Conservation (phyloP, 1,140 invertebrate species). For the Camponotus vicinus region DNA sequence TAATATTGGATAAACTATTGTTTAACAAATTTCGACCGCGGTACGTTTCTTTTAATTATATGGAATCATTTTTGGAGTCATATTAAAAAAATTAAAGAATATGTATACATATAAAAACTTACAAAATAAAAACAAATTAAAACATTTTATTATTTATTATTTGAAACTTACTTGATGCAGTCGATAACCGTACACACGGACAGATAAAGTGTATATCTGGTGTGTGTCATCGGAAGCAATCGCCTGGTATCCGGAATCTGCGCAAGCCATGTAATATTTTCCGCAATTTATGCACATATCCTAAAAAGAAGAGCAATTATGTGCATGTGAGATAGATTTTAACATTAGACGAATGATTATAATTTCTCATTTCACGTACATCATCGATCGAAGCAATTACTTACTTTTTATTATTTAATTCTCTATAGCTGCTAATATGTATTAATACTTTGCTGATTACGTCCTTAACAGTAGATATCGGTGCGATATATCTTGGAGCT, state of each 20-base stretch:
- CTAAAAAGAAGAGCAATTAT: constrained; percentile 86
- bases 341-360: not conserved
- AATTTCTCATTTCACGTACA: constrained; percentile 88
- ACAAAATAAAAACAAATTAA: not conserved
- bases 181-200: constrained; percentile 99
- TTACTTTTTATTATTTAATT: constrained; percentile 95
- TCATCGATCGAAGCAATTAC: constrained; percentile 99
- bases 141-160: not conserved
- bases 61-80: constrained; percentile 94
- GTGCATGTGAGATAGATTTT: not conserved
- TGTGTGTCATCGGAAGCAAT: constrained; percentile 97
- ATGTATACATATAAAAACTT: not conserved
- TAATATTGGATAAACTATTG: no score
- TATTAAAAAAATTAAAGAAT: constrained; percentile 86
- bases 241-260: constrained; percentile 99
- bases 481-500: constrained; percentile 43
- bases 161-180: constrained; percentile 94
- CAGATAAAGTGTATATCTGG: constrained; percentile 97
- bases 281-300: constrained; percentile 99
- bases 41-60: constrained; percentile 91
- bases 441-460: constrained; percentile 93
- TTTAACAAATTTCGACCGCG: constrained; percentile 49
- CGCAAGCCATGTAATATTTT: constrained; percentile 99
- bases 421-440: constrained; percentile 93
- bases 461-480: constrained; percentile 89